Conservation (phyloP, 2,113 vertebrate species). For the Grus americana region DNA sequence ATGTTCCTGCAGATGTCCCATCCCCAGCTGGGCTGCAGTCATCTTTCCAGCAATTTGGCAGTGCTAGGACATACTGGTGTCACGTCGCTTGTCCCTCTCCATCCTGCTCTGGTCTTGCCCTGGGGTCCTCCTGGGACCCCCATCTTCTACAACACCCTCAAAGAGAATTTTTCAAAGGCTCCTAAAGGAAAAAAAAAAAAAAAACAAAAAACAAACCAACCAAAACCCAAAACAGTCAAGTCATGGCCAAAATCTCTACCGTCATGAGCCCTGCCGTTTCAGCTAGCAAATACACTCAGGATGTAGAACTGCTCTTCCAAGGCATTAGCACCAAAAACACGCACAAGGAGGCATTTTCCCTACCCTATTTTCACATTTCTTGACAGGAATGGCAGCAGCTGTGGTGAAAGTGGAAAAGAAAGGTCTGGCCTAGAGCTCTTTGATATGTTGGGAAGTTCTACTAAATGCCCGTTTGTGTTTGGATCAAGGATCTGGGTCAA, state of each 20-base stretch:
- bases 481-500: not conserved
- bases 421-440: not conserved
- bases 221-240: not conserved
- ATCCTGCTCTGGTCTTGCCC: not conserved
- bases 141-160: not conserved
- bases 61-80: not conserved
- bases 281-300: not conserved
- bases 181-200: not conserved
- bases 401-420: not conserved
- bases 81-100: not conserved
- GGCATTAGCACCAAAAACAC: not conserved
- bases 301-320: not conserved
- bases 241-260: not conserved
- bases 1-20: not conserved
- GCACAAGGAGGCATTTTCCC: not conserved
- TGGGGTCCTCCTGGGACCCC: not conserved
- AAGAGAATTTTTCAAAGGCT: not conserved
- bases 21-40: not conserved
- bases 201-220: no score
- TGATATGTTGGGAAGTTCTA: not conserved
- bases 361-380: not conserved
- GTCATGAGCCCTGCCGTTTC: fast-evolving
- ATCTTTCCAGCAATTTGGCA: not conserved
- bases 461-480: not conserved
- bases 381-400: not conserved